These are phyloP conservation scores for Gastrophryne carolinensis DNA, from an alignment of 2,797 vertebrate genomes.

Conservation along the genomic window DNA sequence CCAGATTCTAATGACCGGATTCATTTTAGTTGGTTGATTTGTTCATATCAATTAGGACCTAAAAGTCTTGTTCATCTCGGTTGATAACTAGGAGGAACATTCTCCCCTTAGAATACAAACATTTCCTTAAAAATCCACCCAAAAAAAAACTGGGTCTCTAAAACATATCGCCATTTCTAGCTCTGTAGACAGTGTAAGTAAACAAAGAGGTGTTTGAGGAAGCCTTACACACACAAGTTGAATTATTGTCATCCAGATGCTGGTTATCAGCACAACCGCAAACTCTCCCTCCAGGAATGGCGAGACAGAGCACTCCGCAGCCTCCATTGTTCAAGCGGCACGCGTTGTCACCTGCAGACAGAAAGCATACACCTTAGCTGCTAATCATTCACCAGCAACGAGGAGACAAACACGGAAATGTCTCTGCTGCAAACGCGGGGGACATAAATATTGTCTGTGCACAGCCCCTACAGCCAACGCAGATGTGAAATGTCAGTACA, in stretches of 20 bases:
- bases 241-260: slow-evolving; percentile 89
- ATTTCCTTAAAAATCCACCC: too few species aligned
- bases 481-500: background rate
- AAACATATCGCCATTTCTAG: background rate
- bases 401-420: background rate
- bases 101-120: too few species aligned
- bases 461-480: background rate
- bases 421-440: background rate
- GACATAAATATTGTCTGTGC: background rate
- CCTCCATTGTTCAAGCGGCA: slow-evolving; percentile 95
- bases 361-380: slow-evolving; percentile 26
- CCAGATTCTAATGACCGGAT: too few species aligned
- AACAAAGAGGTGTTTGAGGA: slow-evolving; percentile 52
- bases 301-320: slow-evolving; percentile 90
- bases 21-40: too few species aligned
- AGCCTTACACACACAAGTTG: slow-evolving; percentile 88
- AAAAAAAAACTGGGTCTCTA: too few species aligned
- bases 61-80: too few species aligned
- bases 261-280: slow-evolving; percentile 98
- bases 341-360: slow-evolving; percentile 88
- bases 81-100: too few species aligned
- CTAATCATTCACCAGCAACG: slow-evolving; percentile 27
- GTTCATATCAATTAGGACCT: too few species aligned
- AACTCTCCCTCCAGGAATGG: slow-evolving; percentile 90
- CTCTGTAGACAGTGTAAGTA: background rate